phyloP scores from a whole-genome alignment of 2,888 invertebrate species.

The Rosalia funebris region DNA sequence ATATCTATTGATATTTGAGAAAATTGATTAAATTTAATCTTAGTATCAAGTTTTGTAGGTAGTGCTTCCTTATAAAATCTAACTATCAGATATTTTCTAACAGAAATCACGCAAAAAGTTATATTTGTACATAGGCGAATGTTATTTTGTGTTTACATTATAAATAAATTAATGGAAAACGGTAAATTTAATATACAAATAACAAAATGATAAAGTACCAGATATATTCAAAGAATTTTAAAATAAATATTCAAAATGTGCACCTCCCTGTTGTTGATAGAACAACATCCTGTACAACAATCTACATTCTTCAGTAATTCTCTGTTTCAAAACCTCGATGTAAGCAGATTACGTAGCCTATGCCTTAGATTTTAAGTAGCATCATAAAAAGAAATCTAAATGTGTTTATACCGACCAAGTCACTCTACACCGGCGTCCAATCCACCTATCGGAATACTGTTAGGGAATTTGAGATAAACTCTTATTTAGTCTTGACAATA shows the following conservation, averaged over 20 bases:
- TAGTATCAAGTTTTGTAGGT: too few species aligned
- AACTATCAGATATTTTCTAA: too few species aligned
- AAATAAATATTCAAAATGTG: background rate
- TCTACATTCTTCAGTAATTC: background rate
- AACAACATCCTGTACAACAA: background rate
- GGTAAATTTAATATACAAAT: too few species aligned
- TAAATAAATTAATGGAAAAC: too few species aligned
- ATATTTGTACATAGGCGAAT: too few species aligned
- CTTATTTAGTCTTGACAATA: too few species aligned
- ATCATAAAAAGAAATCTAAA: background rate
- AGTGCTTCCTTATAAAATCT: too few species aligned
- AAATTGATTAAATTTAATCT: too few species aligned
- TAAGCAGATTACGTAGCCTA: background rate
- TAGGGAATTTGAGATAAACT: background rate
- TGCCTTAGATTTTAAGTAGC: background rate
- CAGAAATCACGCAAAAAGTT: too few species aligned
- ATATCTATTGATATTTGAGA: too few species aligned
- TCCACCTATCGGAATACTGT: background rate
- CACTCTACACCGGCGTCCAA: background rate
- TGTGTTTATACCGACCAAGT: background rate
- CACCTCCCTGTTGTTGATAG: background rate
- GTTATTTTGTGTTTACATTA: too few species aligned
- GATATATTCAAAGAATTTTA: background rate
- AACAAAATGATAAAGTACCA: too few species aligned
- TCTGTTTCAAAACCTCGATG: background rate